Evolutionary conservation across 2,888 invertebrate genomes (phyloP).

Genomic region (Andrena bucephala): DNA sequence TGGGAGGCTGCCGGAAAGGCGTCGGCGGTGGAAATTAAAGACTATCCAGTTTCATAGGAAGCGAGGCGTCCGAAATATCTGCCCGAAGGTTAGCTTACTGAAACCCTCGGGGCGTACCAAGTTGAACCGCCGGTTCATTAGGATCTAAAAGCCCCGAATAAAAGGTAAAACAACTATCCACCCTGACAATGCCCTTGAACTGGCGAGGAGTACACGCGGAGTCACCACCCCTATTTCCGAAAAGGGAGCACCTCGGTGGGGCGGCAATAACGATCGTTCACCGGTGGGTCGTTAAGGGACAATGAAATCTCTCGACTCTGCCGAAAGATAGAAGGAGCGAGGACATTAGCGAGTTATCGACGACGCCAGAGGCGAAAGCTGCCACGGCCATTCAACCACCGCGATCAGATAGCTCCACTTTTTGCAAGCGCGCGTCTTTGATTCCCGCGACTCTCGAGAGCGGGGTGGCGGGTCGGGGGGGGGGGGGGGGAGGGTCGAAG

Average conservation of each 20-base stretch:
- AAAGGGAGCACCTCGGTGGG: conserved; percentile 10
- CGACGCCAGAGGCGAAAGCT: conserved; percentile 16
- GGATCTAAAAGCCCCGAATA: too few relatives aligned
- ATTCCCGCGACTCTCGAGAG: background rate
- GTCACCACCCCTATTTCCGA: background rate
- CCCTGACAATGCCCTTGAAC: conserved; percentile 10
- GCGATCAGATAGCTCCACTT: conserved; percentile 38
- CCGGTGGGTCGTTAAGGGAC: conserved; percentile 51
- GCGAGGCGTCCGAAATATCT: conserved; percentile 32
- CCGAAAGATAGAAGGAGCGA: conserved; percentile 14
- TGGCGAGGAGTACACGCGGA: conserved; percentile 12
- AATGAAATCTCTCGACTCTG: conserved; percentile 39
- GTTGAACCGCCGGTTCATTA: conserved; percentile 18
- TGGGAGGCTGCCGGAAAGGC: conserved; percentile 34
- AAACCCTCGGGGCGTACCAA: background rate
- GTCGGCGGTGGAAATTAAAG: conserved; percentile 17
- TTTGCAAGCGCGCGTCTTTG: conserved; percentile 31
- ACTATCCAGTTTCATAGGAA: conserved; percentile 18
- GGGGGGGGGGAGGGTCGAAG: too few relatives aligned
- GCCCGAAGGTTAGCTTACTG: background rate
- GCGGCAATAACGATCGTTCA: conserved; percentile 42
- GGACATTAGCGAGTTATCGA: conserved; percentile 56
- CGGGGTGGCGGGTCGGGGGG: background rate
- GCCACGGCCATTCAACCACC: conserved; percentile 23
- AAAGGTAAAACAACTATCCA: too few relatives aligned